Base-by-base conservation (phyloP, 2,113 vertebrate genomes). In the Alaudala cheleensis region DNA sequence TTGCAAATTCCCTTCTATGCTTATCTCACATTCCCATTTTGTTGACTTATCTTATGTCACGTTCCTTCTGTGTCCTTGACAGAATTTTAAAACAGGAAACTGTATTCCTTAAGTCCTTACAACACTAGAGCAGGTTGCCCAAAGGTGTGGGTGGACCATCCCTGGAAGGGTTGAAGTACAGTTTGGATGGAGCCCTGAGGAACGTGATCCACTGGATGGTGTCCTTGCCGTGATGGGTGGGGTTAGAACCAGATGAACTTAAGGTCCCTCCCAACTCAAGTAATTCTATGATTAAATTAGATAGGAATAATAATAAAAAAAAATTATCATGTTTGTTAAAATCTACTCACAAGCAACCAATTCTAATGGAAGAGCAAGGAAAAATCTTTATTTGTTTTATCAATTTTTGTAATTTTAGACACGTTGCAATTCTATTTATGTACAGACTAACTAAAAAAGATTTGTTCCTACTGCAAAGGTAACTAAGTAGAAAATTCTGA, bases 291-390 rank as follows among this genome's bases (percentile, higher is more conserved):
- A 47, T 40, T 49, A 51, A 60, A 90, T 56, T 47, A 40, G 11
- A 65, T 39, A 8, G 9, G 42, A 81, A 87, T 19, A 39, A 13
- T 74, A 11, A 67, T 19, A 39, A 13, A 79, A 11, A 67, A 23
- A 28, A 5, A 21, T 33, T 33, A 39, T 2, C 5, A 34, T n/a
- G n/a, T 78, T 65, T 78, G 11, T 78, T 57, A 65, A 73, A 51
- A 60, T 54, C 23, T 72, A 18, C 5, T 44, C 4, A 45, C 29
- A 18, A 58, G 0, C 8, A 76, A 5, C 1, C 2, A 1, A 72
- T 86, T 83, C 34, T 72, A 69, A 72, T 3, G 9, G 13, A 64
- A 93, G 56, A 94, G 5, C 8, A 74, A 61, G 6, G 8, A 64
- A 23, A 23, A 81, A 71, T 2, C 3, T 89, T 83, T 50, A 50